phyloP scores from a whole-genome alignment of 2,888 invertebrate species.

The Oscheius sp. region DNA sequence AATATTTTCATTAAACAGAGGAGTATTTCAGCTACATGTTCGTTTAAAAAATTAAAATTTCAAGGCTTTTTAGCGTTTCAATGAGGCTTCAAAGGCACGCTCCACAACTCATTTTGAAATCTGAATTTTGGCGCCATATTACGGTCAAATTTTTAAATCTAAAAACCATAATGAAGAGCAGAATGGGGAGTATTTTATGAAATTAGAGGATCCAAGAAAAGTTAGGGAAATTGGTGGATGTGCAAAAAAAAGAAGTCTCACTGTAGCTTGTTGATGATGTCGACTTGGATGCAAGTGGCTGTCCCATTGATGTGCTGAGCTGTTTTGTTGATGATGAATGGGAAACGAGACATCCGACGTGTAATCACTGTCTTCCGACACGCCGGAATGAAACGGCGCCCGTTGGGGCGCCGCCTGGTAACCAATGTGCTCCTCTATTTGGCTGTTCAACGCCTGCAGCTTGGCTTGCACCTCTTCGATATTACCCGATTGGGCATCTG shows the following conservation, averaged over 20 bases:
- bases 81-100: not conserved
- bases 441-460: slow-evolving; percentile 63
- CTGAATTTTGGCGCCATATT: no score
- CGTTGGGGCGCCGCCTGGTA: slow-evolving; percentile 51
- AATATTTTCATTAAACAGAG: not conserved
- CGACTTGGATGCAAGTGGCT: slow-evolving; percentile 70
- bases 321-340: slow-evolving; percentile 82
- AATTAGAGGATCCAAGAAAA: no score
- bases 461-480: slow-evolving; percentile 60
- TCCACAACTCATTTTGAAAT: no score
- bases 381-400: slow-evolving; percentile 81
- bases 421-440: slow-evolving; percentile 60
- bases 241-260: slow-evolving; percentile 19
- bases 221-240: no score
- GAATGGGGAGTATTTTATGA: no score
- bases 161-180: not conserved
- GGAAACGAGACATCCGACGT: slow-evolving; percentile 95
- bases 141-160: no score
- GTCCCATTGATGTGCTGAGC: slow-evolving; percentile 85
- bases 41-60: no score
- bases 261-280: slow-evolving; percentile 26
- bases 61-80: not conserved
- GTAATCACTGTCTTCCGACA: slow-evolving; percentile 96
- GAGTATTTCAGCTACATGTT: no score
- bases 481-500: slow-evolving; percentile 63